These are phyloP conservation scores for Drosophila persimilis DNA, from an alignment of 1,140 invertebrate genomes.

Conservation along the genomic window DNA sequence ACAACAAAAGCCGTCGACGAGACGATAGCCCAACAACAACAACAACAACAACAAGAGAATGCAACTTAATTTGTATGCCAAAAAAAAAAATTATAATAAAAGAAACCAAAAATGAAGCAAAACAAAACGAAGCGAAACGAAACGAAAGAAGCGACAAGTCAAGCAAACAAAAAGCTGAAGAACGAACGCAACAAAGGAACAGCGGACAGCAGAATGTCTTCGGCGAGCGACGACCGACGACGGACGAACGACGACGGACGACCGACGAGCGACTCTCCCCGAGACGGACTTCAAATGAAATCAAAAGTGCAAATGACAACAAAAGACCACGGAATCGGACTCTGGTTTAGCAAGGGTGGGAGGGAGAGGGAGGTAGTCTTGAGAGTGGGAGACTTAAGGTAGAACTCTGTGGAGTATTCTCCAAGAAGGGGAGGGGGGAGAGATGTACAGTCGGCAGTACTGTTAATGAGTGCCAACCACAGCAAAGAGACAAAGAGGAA, in stretches of 20 bases:
- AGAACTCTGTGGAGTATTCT: too few relatives aligned
- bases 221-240: neutral
- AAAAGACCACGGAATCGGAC: slow-evolving; percentile 58
- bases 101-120: slow-evolving; percentile 20
- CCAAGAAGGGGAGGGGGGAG: neutral
- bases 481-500: slow-evolving; percentile 13
- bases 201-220: slow-evolving; percentile 55
- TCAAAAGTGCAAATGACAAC: slow-evolving; percentile 79
- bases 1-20: slow-evolving; percentile 13
- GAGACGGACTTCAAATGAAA: slow-evolving; percentile 72
- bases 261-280: neutral
- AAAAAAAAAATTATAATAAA: slow-evolving; percentile 53
- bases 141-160: slow-evolving; percentile 52
- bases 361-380: neutral
- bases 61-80: slow-evolving; percentile 69
- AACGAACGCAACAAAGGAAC: slow-evolving; percentile 56
- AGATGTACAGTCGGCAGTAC: neutral
- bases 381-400: slow-evolving; percentile 19
- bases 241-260: neutral
- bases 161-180: slow-evolving; percentile 63
- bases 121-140: slow-evolving; percentile 38
- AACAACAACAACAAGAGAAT: slow-evolving; percentile 29
- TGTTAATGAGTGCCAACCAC: slow-evolving; percentile 32
- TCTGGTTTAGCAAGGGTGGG: slow-evolving; percentile 24
- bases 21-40: neutral